Conservation (phyloP, 2,888 invertebrate species). For the Allygus modestus region DNA sequence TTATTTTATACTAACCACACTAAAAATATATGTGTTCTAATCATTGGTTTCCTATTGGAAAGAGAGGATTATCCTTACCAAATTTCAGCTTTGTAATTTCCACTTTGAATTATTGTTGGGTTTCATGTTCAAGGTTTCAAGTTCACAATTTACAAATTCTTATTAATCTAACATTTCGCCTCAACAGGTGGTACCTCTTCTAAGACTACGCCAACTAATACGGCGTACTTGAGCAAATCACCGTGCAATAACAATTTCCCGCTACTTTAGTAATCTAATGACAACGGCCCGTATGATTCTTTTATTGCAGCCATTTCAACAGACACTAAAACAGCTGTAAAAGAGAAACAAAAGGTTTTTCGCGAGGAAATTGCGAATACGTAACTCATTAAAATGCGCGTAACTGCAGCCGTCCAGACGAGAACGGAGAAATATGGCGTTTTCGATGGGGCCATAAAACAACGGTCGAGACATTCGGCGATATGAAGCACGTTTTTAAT, state of each 20-base stretch:
- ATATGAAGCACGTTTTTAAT: slow-evolving; percentile 60
- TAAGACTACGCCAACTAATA: not conserved
- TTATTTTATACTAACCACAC: too few relatives aligned
- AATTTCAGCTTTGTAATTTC: too few relatives aligned
- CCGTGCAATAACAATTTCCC: slow-evolving; percentile 18
- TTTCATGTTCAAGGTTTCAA: too few relatives aligned
- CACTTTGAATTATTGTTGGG: too few relatives aligned
- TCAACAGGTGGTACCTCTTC: too few relatives aligned
- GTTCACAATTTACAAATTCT: too few relatives aligned
- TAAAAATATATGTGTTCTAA: too few relatives aligned
- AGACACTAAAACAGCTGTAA: slow-evolving; percentile 41
- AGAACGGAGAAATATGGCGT: slow-evolving; percentile 52
- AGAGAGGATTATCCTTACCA: too few relatives aligned
- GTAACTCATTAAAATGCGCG: slow-evolving; percentile 56
- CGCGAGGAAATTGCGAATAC: slow-evolving; percentile 46
- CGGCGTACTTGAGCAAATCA: not conserved
- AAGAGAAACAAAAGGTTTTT: slow-evolving; percentile 45
- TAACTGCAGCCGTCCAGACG: slow-evolving; percentile 49
- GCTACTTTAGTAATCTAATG: slow-evolving; percentile 12
- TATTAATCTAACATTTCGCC: too few relatives aligned
- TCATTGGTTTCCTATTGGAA: too few relatives aligned
- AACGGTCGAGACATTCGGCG: slow-evolving; percentile 45
- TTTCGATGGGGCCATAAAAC: slow-evolving; percentile 44
- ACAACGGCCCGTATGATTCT: slow-evolving; percentile 27
- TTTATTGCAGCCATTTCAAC: slow-evolving; percentile 14